Evolutionary conservation across 2,113 vertebrate genomes (phyloP).

Genomic region (Hiodon tergisus): DNA sequence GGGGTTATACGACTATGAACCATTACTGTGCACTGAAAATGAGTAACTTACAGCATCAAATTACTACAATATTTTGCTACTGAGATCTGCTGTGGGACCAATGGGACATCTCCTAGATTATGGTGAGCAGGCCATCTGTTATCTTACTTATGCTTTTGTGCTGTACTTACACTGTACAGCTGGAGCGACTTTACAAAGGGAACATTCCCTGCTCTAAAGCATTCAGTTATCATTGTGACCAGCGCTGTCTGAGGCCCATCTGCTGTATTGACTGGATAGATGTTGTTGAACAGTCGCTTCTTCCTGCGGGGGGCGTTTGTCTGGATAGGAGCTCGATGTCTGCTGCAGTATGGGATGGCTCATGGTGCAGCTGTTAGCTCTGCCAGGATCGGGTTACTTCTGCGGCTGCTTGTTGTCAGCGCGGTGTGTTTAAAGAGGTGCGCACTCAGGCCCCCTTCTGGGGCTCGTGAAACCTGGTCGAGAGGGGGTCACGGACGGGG

Average conservation of each 20-base stretch:
- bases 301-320: not conserved
- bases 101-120: not conserved
- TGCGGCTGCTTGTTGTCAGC: not conserved
- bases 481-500: too few species aligned
- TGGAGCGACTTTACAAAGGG: not conserved
- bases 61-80: not conserved
- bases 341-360: not conserved
- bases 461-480: too few species aligned
- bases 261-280: not conserved
- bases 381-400: not conserved
- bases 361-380: not conserved
- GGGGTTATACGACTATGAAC: too few species aligned
- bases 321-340: not conserved
- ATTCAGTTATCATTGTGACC: not conserved
- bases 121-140: not conserved
- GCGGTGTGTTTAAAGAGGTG: not conserved
- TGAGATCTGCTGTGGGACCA: not conserved
- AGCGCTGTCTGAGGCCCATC: conserved; percentile 3
- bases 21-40: not conserved
- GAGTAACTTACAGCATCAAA: not conserved
- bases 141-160: not conserved
- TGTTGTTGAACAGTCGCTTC: not conserved
- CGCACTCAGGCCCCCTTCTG: not conserved
- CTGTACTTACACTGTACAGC: not conserved
- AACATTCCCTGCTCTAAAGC: not conserved